These are phyloP conservation scores for Microcebus murinus DNA, from an alignment of 2,113 vertebrate species.

Conservation along the genomic window DNA sequence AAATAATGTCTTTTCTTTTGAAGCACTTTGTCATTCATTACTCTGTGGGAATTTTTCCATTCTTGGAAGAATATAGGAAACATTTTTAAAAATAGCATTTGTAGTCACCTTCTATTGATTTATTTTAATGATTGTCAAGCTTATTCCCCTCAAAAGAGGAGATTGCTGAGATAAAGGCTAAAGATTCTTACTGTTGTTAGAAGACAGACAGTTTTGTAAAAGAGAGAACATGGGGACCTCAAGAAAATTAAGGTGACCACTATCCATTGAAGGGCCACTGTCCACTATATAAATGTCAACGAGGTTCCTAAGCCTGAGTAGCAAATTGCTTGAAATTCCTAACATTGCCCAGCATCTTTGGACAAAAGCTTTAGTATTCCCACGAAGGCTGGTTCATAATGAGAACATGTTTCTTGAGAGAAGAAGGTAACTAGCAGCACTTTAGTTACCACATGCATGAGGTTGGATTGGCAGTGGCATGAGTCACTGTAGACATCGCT, in stretches of 20 bases:
- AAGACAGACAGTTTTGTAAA: neutral
- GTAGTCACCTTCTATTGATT: neutral
- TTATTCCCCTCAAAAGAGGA: neutral
- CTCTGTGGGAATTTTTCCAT: neutral
- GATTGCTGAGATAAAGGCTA: neutral
- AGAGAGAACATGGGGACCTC: neutral
- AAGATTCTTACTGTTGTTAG: neutral
- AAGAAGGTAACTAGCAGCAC: neutral
- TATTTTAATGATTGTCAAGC: neutral
- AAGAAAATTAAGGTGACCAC: neutral
- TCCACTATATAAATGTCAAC: neutral
- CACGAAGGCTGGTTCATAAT: neutral
- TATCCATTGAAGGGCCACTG: rapidly evolving
- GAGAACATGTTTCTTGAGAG: neutral
- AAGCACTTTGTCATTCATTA: neutral
- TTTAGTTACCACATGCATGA: neutral
- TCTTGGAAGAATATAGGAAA: constrained; percentile 11
- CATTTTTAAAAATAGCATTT: neutral
- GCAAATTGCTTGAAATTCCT: neutral
- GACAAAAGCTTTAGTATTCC: neutral
- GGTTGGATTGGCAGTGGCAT: neutral
- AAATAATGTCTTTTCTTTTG: neutral
- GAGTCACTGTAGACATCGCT: neutral
- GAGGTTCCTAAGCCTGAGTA: neutral
- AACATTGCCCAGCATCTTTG: neutral